Evolutionary conservation across 2,113 vertebrate genomes (phyloP).

Genomic region (Pituophis catenifer): DNA sequence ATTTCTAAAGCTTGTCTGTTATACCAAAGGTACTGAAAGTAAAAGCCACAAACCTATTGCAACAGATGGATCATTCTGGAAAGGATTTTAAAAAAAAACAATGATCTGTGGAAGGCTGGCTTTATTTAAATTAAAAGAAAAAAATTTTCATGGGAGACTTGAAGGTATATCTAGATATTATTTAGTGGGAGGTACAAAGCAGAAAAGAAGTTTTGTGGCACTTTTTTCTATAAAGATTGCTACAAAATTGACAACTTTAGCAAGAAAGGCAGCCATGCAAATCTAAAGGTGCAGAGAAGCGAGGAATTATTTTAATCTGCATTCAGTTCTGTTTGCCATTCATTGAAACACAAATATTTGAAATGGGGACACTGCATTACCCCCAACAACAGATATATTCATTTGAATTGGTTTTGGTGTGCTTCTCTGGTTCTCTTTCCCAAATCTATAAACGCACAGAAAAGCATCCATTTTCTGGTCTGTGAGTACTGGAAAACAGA

Average conservation of each 20-base stretch:
- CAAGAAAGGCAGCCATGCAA: neutral
- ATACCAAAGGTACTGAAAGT: neutral
- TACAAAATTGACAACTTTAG: neutral
- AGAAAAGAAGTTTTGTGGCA: neutral
- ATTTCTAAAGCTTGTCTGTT: neutral
- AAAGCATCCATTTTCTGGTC: neutral
- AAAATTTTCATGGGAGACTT: neutral
- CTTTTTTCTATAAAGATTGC: neutral
- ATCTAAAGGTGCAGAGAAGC: neutral
- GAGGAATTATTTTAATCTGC: neutral
- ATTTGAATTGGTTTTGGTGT: neutral
- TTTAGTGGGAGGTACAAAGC: neutral
- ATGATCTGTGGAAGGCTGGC: neutral
- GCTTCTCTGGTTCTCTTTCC: neutral
- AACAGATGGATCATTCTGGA: neutral
- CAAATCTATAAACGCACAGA: neutral
- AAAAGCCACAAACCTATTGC: neutral
- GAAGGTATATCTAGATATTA: neutral
- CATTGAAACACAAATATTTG: neutral
- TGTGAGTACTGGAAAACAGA: conserved; percentile 15
- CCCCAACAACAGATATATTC: neutral
- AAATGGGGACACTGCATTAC: neutral
- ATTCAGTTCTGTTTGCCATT: neutral
- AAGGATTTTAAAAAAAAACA: neutral
- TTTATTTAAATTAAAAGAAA: neutral